Evolutionary conservation across 1,140 invertebrate genomes (phyloP), one percentile per base, ranked within the genome.

Genomic region (Dysdera silvatica): DNA sequence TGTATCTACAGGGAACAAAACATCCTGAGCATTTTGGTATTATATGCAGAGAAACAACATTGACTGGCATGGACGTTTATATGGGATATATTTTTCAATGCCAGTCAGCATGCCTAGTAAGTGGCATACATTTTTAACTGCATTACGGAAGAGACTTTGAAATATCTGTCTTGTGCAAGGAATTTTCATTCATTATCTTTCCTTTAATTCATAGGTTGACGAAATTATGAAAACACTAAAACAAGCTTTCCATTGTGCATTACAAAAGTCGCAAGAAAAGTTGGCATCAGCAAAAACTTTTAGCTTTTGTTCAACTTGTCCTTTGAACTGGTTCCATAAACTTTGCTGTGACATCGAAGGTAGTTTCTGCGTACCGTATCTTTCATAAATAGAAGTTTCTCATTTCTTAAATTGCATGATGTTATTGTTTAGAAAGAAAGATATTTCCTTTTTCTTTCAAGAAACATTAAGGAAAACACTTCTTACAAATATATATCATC

Each of bases 271-370:
- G 7, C 61, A 63, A 29, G 75, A 81, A 49, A 63, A 63, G 41
- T 67, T 73, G 79, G 23, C 62, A 37, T 53, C 74, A 33, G 75
- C 79, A 51, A 74, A 56, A 65, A 54, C 33, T 37, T 52, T 51
- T 14, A 58, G 53, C 14, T 0, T 92, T 86, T 79, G 80, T 72
- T 91, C 94, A 55, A 87, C 91, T 71, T 97, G 93, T 74, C 94
- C 94, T 1, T 89, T 95, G 85, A 81, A 93, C 18, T 95, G 93
- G 88, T 93, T 89, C 71, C 88, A 93, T 72, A 86, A 88, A 72
- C 77, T 96, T 0, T 92, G 88, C 71, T 82, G 85, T 65, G 91
- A 95, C 67, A 81, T 95, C 28, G 89, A 95, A 79, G 87, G 80
- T 80, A 67, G 69, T 68, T 18, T 14, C 18, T 51, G 18, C n/a